phyloP scores from a whole-genome alignment of 2,888 invertebrate species.

The Agrotis segetum region DNA sequence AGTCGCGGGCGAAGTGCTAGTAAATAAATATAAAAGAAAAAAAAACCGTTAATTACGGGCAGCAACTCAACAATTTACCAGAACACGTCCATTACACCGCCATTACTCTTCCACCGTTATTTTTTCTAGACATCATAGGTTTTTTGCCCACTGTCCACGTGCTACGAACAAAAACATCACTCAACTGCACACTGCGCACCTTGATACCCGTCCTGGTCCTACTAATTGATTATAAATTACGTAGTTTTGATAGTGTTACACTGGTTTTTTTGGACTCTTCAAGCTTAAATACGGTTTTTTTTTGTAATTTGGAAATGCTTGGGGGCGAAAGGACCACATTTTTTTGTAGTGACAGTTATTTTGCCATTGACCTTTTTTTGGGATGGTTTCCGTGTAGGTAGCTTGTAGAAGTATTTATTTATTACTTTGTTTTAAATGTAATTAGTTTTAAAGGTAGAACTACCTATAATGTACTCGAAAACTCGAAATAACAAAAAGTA shows the following conservation, averaged over 20 bases:
- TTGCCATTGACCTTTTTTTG: conserved; percentile 4
- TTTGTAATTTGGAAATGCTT: conserved; percentile 32
- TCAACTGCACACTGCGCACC: conserved; percentile 67
- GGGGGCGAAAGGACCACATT: conserved; percentile 42
- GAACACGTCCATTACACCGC: conserved; percentile 37
- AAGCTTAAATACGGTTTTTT: conserved; percentile 24
- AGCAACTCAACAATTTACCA: conserved; percentile 36
- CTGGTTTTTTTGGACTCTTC: conserved; percentile 39
- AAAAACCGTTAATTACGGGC: conserved; percentile 29
- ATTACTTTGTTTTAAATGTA: not conserved
- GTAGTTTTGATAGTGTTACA: conserved; percentile 53
- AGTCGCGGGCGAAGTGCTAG: too few relatives aligned
- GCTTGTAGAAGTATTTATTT: conserved; percentile 5
- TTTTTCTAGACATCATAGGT: conserved; percentile 64
- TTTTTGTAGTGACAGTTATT: conserved; percentile 43
- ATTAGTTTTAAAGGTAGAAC: not conserved
- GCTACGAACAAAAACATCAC: conserved; percentile 67
- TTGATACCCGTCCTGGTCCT: conserved; percentile 61
- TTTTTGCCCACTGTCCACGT: conserved; percentile 69
- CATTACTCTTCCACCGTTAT: conserved; percentile 55
- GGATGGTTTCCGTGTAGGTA: not conserved
- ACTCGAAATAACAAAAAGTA: too few relatives aligned
- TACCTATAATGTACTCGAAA: too few relatives aligned
- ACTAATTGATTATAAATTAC: conserved; percentile 82
- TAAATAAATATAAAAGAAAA: conserved; percentile 1